These are phyloP conservation scores for Haliaeetus leucogaster DNA, from an alignment of 2,113 vertebrate genomes.

Conservation along the genomic window DNA sequence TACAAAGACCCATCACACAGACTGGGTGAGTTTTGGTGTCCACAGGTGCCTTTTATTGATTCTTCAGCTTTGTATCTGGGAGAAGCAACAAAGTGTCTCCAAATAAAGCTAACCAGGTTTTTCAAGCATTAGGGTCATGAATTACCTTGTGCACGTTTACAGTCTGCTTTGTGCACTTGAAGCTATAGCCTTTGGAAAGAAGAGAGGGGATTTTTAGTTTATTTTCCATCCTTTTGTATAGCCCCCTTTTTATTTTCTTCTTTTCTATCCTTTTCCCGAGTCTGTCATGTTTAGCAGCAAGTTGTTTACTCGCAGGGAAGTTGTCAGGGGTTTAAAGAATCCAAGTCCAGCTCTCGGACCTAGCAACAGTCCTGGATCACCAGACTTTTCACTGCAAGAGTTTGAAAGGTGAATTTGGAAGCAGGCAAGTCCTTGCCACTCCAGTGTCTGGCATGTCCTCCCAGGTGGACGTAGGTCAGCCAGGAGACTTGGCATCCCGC, in stretches of 20 bases:
- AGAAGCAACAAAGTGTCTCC: conserved; percentile 38
- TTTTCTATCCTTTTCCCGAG: not conserved
- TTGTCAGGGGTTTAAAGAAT: not conserved
- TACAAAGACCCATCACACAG: conserved; percentile 30
- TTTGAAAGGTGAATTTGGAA: not conserved
- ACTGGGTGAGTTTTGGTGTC: conserved; percentile 62
- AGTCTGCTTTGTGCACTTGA: not conserved
- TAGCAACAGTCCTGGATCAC: not conserved
- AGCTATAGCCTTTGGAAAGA: not conserved
- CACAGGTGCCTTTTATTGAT: conserved; percentile 72
- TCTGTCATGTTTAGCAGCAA: not conserved
- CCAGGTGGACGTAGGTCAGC: not conserved
- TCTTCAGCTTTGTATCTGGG: conserved; percentile 42
- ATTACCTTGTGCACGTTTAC: not conserved
- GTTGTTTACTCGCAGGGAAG: not conserved
- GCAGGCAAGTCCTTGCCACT: not conserved
- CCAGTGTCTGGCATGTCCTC: not conserved
- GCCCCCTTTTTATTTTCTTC: not conserved
- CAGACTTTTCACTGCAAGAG: not conserved
- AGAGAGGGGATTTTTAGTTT: not conserved
- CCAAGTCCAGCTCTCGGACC: not conserved
- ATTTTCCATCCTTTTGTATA: not conserved
- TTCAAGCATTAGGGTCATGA: not conserved
- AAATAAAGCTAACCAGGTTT: conserved; percentile 17
- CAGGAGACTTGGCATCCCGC: not conserved